A percentile compares a stretch with the other conserved stretches of the same genome.
phyloP scores from a whole-genome alignment of 1,140 invertebrate genomes.

The Caenorhabditis inopinata region DNA sequence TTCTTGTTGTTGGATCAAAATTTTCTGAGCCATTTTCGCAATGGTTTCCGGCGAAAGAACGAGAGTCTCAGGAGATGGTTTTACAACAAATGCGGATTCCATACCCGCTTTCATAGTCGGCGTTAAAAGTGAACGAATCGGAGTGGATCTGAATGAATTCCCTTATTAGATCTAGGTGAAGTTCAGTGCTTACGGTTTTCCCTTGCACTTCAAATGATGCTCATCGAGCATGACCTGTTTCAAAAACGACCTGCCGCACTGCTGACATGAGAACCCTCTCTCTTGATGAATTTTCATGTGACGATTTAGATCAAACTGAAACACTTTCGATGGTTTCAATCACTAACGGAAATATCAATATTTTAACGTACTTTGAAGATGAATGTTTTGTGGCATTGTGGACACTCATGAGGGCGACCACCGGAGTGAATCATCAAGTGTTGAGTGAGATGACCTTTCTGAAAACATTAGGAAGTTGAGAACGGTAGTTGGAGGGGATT shows the following conservation, averaged over 20 bases:
- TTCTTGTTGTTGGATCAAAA: constrained; percentile 32
- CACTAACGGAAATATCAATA: background rate
- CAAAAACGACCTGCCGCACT: constrained; percentile 57
- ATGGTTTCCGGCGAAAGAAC: constrained; percentile 35
- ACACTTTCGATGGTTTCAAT: background rate
- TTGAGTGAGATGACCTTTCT: constrained; percentile 66
- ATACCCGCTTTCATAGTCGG: background rate
- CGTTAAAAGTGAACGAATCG: constrained; percentile 16
- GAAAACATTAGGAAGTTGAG: constrained; percentile 39
- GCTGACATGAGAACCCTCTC: constrained; percentile 54
- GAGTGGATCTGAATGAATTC: background rate
- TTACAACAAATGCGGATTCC: background rate
- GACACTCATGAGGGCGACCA: constrained; percentile 88
- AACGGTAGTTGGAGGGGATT: background rate
- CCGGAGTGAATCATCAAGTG: constrained; percentile 65
- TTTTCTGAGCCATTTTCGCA: constrained; percentile 37
- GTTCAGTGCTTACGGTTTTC: constrained; percentile 41
- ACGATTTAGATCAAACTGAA: constrained; percentile 61
- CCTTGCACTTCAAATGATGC: constrained; percentile 59
- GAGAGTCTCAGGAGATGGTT: background rate
- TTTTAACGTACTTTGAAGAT: constrained; percentile 57
- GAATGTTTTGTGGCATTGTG: constrained; percentile 95
- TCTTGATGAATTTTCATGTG: constrained; percentile 65
- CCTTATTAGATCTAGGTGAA: too few species aligned
- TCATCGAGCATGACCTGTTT: constrained; percentile 57